Evolutionary conservation across 2,113 vertebrate genomes (phyloP).

Genomic region (Heterotilapia buettikoferi): DNA sequence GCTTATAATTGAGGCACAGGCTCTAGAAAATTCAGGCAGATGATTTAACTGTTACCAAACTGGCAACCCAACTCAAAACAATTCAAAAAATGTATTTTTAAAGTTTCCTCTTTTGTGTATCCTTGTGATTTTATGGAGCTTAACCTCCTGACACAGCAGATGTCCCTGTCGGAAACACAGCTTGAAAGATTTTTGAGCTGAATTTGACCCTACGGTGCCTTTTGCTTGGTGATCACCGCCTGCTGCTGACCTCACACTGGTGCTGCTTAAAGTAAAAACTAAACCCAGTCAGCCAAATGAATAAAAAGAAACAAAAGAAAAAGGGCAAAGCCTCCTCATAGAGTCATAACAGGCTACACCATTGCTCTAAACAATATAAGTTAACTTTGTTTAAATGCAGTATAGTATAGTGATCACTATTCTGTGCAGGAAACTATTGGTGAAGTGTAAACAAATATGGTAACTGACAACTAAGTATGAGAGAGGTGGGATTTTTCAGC

Average conservation of each 20-base stretch:
- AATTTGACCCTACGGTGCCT: neutral
- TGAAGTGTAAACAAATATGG: neutral
- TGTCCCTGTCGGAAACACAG: neutral
- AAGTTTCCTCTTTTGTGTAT: neutral
- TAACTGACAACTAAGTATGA: neutral
- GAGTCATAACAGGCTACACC: neutral
- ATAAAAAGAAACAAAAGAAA: neutral
- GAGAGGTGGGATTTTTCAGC: neutral
- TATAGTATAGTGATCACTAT: neutral
- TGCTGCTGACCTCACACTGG: neutral
- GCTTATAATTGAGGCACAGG: neutral
- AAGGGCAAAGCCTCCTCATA: neutral
- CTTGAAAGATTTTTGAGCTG: neutral
- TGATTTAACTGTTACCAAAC: neutral
- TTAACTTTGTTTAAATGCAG: neutral
- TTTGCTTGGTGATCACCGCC: neutral
- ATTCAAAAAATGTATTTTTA: neutral
- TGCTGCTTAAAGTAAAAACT: neutral
- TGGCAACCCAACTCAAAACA: neutral
- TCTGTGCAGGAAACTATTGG: neutral
- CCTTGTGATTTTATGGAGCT: neutral
- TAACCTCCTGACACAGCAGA: conserved; percentile 9
- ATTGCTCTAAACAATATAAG: neutral
- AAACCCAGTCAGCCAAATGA: neutral
- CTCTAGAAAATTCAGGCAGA: neutral